Base-by-base conservation (phyloP, 2,888 invertebrate genomes). In the Hirudinaria manillensis region DNA sequence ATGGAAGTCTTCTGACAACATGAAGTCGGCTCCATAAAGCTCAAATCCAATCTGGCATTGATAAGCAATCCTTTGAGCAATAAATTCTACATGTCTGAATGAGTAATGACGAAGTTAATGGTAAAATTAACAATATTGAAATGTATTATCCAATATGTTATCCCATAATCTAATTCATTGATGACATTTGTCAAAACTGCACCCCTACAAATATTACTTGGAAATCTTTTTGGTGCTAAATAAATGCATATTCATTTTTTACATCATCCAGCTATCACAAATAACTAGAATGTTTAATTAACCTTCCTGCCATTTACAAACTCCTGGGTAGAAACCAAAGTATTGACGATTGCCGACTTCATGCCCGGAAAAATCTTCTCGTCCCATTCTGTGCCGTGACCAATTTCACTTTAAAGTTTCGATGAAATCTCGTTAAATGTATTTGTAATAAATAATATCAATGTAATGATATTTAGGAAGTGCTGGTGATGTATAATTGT, bases 1-100 rank as follows among this genome's bases (percentile, higher is more conserved):
- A 89, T 79, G 78, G 65, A 81, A 92, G 81, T 92, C 90, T 81
- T 93, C 85, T 76, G 92, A 91, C 53, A 95, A 84, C 88, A 95
- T 91, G 84, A 95, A 95, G 86, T 96, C 95, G 74, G 94, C 94
- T 10, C 94, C 95, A 83, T 93, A 94, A 53, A 94, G 83, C 84
- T 95, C 94, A 85, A 94, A 95, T 76, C 91, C 90, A 81, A 91
- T 91, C 81, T 89, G 89, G 65, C 80, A 66, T 45, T 6, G 45
- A 19, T 13, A 68, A 29, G 19, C 13, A 10, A 34, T 36, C 29
- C 13, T 6, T 38, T 38, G 3, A 38, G 38, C 45, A 45, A 45
- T 2, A 45, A 45, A 45, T 45, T n/a, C 13, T 45, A 16, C 3
- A 45, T 24, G 13, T 19, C 13, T 24, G 34, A 70, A 36, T 70